phyloP scores from a whole-genome alignment of 35 echinoderm and acorn worm species.

The Heliocidaris tuberculata region DNA sequence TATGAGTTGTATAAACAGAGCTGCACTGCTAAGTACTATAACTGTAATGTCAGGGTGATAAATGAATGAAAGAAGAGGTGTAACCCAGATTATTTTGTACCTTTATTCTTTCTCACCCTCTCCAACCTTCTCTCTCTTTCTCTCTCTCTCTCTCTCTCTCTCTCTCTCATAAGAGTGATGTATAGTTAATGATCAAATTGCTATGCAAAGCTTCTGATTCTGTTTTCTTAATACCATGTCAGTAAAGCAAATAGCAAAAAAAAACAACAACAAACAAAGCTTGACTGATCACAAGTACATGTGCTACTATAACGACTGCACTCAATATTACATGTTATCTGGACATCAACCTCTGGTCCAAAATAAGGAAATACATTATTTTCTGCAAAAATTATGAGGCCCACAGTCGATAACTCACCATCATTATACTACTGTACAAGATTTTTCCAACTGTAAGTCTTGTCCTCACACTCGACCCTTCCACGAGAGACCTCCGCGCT shows the following conservation, averaged over 20 bases:
- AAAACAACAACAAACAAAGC: no score
- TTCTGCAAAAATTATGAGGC: not conserved
- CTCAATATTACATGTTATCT: not conserved
- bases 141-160: not conserved
- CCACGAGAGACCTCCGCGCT: not conserved
- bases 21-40: not conserved
- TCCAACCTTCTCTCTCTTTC: not conserved
- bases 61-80: not conserved
- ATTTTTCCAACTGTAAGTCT: not conserved
- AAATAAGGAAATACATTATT: not conserved
- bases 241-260: not conserved
- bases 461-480: not conserved
- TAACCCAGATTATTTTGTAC: not conserved
- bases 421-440: not conserved
- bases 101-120: not conserved
- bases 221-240: not conserved
- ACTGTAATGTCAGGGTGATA: not conserved
- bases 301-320: not conserved
- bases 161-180: not conserved
- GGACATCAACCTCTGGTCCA: not conserved
- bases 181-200: not conserved
- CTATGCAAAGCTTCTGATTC: not conserved
- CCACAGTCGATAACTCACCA: not conserved
- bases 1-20: conserved; percentile 17
- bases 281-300: no score